A percentile compares a stretch with the other conserved stretches of the same genome.
Conservation (phyloP, 2,888 invertebrate genomes). For the Heliconius cydno region DNA sequence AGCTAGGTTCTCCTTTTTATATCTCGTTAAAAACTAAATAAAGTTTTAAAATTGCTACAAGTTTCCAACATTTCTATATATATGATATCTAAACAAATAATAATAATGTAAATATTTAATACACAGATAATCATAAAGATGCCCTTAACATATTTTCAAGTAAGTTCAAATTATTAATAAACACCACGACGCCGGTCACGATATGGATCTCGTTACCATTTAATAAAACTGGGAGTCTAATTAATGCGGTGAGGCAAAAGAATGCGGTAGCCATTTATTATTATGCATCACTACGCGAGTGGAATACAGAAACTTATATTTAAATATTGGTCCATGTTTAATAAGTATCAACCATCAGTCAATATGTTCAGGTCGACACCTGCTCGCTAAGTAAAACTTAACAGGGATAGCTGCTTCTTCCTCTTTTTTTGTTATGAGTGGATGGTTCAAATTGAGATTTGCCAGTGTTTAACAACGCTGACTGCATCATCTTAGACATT, state of each 20-base stretch:
- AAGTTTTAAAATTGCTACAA: too few species aligned
- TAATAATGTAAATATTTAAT: neutral
- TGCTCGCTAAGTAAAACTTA: slow-evolving; percentile 36
- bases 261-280: slow-evolving; percentile 78
- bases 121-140: neutral
- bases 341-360: slow-evolving; percentile 67
- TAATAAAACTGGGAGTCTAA: slow-evolving; percentile 60
- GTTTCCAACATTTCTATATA: neutral
- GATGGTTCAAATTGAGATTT: too few species aligned
- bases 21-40: too few species aligned
- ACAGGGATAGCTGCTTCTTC: neutral
- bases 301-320: slow-evolving; percentile 71
- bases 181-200: slow-evolving; percentile 31
- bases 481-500: too few species aligned
- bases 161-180: slow-evolving; percentile 6
- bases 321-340: slow-evolving; percentile 70
- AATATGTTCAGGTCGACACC: slow-evolving; percentile 49
- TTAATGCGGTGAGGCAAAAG: slow-evolving; percentile 64
- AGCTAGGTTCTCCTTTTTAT: neutral
- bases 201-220: slow-evolving; percentile 49
- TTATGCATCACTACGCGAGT: slow-evolving; percentile 65
- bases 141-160: neutral
- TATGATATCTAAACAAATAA: neutral
- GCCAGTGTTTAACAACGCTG: too few species aligned
- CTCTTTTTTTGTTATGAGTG: too few species aligned